Evolutionary conservation across 2,113 vertebrate species (phyloP).

Genomic region (Bubalus kerabau): DNA sequence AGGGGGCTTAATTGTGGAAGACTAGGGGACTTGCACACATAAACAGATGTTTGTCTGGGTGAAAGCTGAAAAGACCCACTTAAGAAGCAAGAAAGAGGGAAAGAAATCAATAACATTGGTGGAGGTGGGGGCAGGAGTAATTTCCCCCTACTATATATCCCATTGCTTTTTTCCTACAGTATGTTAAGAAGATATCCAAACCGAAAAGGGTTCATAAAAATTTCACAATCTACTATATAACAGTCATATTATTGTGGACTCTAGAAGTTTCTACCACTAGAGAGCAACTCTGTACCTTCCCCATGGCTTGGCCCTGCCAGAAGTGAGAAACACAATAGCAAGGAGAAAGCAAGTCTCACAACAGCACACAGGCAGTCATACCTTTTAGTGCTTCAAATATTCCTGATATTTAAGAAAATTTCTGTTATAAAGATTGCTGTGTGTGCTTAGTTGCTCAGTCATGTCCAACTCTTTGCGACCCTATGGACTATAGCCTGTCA

Average conservation of each 20-base stretch:
- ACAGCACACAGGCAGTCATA: neutral
- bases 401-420: conserved; percentile 23
- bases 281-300: neutral
- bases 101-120: neutral
- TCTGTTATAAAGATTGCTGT: neutral
- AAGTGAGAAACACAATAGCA: neutral
- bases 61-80: conserved; percentile 12
- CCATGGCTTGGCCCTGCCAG: neutral
- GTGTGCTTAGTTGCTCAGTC: neutral
- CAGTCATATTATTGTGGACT: neutral
- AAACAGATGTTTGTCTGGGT: neutral
- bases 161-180: neutral
- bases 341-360: neutral
- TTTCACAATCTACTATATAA: neutral
- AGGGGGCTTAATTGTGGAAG: conserved; percentile 16
- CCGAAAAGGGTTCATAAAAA: neutral
- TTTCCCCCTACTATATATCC: neutral
- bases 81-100: conserved; percentile 31
- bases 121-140: neutral
- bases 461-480: neutral
- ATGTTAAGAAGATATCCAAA: conserved; percentile 21
- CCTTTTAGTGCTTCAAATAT: neutral
- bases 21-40: neutral
- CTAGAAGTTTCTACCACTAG: neutral
- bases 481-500: neutral